Evolutionary conservation across 2,113 vertebrate species (phyloP).

Genomic region (Pteruthius melanotis): DNA sequence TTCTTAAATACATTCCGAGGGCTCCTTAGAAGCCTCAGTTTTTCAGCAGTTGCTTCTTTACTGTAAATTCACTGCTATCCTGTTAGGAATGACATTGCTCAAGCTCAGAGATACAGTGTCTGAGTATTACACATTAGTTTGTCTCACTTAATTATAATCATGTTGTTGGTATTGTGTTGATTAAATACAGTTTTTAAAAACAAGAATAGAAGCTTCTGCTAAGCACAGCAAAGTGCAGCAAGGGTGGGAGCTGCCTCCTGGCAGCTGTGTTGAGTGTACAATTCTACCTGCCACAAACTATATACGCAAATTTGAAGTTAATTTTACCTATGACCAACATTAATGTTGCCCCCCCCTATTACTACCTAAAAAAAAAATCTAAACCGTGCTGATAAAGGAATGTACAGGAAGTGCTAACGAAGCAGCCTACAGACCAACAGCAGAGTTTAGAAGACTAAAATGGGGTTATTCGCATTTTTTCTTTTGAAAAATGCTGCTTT

Average conservation of each 20-base stretch:
- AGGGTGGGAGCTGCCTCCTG: neutral
- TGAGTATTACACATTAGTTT: neutral
- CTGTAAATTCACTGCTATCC: neutral
- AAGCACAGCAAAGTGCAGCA: neutral
- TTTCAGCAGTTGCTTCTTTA: neutral
- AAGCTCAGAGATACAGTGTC: neutral
- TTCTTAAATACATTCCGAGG: neutral
- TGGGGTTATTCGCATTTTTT: neutral
- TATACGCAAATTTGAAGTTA: neutral
- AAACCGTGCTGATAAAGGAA: neutral
- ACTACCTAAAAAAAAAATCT: neutral
- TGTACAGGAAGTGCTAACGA: neutral
- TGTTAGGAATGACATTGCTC: neutral
- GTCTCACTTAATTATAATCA: neutral
- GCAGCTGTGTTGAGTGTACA: neutral
- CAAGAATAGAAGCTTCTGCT: neutral
- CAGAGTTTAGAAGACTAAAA: neutral
- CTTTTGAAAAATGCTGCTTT: neutral
- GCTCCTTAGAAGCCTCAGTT: neutral
- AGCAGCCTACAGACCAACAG: neutral
- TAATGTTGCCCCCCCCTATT: neutral
- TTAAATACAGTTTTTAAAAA: neutral
- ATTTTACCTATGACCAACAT: neutral
- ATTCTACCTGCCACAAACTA: neutral
- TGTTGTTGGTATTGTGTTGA: neutral